These are phyloP conservation scores for Plemyria rubiginata DNA, from an alignment of 2,888 invertebrate species.

Conservation along the genomic window DNA sequence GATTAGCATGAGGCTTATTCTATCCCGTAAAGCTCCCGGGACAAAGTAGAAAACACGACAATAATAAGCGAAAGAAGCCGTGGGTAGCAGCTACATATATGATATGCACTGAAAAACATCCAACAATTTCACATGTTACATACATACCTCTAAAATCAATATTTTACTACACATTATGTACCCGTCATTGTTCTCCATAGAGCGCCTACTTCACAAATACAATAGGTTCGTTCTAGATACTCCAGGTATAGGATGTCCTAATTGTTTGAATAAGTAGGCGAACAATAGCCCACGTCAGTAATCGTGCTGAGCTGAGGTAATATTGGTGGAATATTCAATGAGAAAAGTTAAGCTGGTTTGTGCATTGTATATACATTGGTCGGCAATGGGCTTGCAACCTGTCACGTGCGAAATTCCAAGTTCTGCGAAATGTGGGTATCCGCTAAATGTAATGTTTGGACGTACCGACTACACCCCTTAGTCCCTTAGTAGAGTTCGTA, in stretches of 20 bases:
- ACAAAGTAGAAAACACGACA: too few relatives aligned
- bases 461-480: too few relatives aligned
- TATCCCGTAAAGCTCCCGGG: too few relatives aligned
- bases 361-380: background rate
- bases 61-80: too few relatives aligned
- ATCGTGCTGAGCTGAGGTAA: slow-evolving; percentile 1
- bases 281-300: slow-evolving; percentile 23
- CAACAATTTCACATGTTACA: background rate
- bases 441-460: too few relatives aligned
- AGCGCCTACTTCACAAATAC: slow-evolving; percentile 22
- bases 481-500: too few relatives aligned
- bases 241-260: slow-evolving; percentile 24
- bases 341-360: background rate
- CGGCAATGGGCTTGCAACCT: background rate
- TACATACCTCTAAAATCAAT: too few relatives aligned
- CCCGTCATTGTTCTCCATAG: slow-evolving; percentile 8
- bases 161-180: slow-evolving; percentile 11
- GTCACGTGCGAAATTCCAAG: too few relatives aligned
- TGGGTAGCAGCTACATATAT: too few relatives aligned
- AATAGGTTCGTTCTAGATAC: slow-evolving; percentile 26
- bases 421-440: too few relatives aligned
- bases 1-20: too few relatives aligned
- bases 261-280: slow-evolving; percentile 24
- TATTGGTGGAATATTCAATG: slow-evolving; percentile 3
- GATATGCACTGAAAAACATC: too few relatives aligned